These are phyloP conservation scores for Orchesellides sinensis DNA, from an alignment of 2,888 invertebrate genomes.

Conservation along the genomic window DNA sequence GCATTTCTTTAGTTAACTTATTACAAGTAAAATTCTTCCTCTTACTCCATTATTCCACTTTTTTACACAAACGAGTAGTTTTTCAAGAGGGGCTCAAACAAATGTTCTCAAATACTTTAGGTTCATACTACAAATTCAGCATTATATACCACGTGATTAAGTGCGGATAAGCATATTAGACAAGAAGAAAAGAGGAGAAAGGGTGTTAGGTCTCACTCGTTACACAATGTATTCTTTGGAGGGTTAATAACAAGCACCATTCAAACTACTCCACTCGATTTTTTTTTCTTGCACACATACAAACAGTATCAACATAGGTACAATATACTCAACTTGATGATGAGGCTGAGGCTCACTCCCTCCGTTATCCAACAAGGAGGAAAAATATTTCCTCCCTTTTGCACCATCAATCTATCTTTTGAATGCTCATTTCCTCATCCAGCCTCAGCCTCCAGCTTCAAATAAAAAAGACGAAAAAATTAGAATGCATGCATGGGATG, in stretches of 20 bases:
- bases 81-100: background rate
- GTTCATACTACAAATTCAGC: background rate
- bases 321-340: slow-evolving; percentile 12
- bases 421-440: slow-evolving; percentile 46
- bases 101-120: too few species aligned
- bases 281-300: slow-evolving; percentile 13
- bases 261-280: background rate
- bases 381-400: slow-evolving; percentile 1
- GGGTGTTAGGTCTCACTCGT: slow-evolving; percentile 40
- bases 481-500: too few species aligned
- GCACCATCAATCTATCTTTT: slow-evolving; percentile 31
- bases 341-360: slow-evolving; percentile 45
- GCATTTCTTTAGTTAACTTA: too few species aligned
- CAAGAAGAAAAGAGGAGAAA: background rate
- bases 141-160: background rate
- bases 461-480: too few species aligned
- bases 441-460: too few species aligned
- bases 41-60: too few species aligned
- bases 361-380: too few species aligned
- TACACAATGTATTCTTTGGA: background rate
- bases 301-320: too few species aligned
- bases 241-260: slow-evolving; percentile 1
- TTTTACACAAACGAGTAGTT: too few species aligned
- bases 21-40: too few species aligned
- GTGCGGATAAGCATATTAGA: slow-evolving; percentile 8